Base-by-base conservation (phyloP, 2,113 vertebrate species). In the Alethe diademata region DNA sequence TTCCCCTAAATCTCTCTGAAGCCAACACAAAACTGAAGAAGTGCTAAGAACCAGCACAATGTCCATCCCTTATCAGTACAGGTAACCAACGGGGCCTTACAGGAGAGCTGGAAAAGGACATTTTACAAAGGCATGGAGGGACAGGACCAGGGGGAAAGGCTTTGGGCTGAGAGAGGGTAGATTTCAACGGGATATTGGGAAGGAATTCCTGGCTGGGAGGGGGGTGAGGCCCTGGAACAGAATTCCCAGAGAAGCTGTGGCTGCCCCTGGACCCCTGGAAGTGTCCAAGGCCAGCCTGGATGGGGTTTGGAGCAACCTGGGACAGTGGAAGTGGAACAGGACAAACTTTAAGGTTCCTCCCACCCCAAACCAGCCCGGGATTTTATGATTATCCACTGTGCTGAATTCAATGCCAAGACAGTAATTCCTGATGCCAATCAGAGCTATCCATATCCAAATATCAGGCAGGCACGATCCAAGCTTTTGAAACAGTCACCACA, bases 201-300 rank as follows among this genome's bases (percentile, higher is more conserved):
- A 51, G 16, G 19, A 60, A 60, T 60, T 62, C 0, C 1, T 8
- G 0, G 0, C 19, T 45, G 26, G 0, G 12, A 43, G 19, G 18
- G 31, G 23, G 20, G 9, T 0, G 0, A 65, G 18, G 28, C 11
- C 6, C 35, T 72, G 58, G 25, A 6, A 33, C 2, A 26, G 67
- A 2, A 0, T 50, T 2, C 36, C 22, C 76, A 73, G 33, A 58
- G 26, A 19, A 43, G 36, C 51, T 80, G 86, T 33, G 43, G 35
- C 66, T 71, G 35, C 14, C 12, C 29, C 58, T 54, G 58, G 50
- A 57, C 33, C 36, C 60, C 76, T 81, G 69, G 26, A 2, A 81
- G 15, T 38, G 36, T 12, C 51, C 75, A 28, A 65, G 51, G 22
- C 11, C 66, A 43, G 43, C 35, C 0, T 50, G 57, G 50, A 72